Evolutionary conservation across 2,888 invertebrate genomes (phyloP).

Genomic region (Parnassius orleans): DNA sequence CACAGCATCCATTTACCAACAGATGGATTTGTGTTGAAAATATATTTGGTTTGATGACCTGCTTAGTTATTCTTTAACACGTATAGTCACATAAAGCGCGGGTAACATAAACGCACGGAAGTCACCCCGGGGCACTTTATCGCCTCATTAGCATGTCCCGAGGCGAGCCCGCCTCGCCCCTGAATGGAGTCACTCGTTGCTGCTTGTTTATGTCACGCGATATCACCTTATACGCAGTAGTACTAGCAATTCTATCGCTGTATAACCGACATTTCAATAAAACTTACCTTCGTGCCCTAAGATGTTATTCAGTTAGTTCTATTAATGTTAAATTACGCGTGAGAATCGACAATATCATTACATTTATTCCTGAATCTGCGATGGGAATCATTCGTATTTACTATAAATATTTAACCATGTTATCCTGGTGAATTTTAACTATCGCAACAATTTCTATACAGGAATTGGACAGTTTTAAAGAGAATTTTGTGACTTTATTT

Average conservation of each 20-base stretch:
- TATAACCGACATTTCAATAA: slow-evolving; percentile 16
- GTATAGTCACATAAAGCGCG: not conserved
- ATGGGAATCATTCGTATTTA: too few species aligned
- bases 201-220: slow-evolving; percentile 13
- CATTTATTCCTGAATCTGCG: too few species aligned
- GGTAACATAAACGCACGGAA: slow-evolving; percentile 32
- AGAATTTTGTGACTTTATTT: too few species aligned
- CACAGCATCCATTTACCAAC: too few species aligned
- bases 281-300: not conserved
- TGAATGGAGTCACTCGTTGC: slow-evolving; percentile 14
- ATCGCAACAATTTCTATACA: too few species aligned
- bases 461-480: too few species aligned
- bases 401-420: too few species aligned
- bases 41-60: too few species aligned
- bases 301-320: not conserved
- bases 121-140: slow-evolving; percentile 41
- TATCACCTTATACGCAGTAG: slow-evolving; percentile 14
- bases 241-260: slow-evolving; percentile 12
- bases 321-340: not conserved
- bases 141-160: slow-evolving; percentile 46
- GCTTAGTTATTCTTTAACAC: not conserved
- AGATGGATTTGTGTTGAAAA: too few species aligned
- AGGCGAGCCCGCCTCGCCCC: slow-evolving; percentile 19
- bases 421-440: too few species aligned
- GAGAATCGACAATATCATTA: not conserved